Conservation (phyloP, 2,888 invertebrate genomes). For the Panzeria rudis region DNA sequence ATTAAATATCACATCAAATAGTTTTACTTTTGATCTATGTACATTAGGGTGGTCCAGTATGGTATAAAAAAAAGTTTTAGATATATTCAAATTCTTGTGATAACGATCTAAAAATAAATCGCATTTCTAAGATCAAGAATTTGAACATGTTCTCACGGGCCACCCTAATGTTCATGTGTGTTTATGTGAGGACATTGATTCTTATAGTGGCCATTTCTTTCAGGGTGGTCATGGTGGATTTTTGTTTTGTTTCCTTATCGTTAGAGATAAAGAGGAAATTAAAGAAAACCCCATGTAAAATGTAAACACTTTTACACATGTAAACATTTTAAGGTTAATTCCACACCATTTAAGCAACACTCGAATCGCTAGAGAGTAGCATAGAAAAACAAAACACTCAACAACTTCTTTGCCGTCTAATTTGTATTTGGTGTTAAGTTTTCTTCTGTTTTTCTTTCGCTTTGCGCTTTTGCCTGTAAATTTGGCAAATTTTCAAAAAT, state of each 20-base stretch:
- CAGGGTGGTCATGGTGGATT: neutral
- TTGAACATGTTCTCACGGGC: too few species aligned
- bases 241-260: neutral
- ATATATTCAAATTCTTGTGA: too few species aligned
- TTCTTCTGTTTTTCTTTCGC: neutral
- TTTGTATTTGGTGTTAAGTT: slow-evolving; percentile 26
- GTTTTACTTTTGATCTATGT: neutral
- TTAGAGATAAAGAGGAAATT: neutral
- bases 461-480: slow-evolving; percentile 22
- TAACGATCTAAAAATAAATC: too few species aligned
- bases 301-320: slow-evolving; percentile 44
- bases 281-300: neutral
- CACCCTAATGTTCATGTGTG: neutral
- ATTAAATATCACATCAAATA: neutral
- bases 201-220: slow-evolving; percentile 5
- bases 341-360: slow-evolving; percentile 71
- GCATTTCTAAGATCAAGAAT: too few species aligned
- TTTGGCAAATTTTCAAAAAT: slow-evolving; percentile 65
- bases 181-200: neutral
- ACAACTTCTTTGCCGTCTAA: slow-evolving; percentile 32
- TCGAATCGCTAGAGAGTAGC: slow-evolving; percentile 20
- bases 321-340: slow-evolving; percentile 71
- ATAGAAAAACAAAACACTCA: slow-evolving; percentile 7
- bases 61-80: too few species aligned
- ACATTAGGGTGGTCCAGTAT: neutral